phyloP scores from a whole-genome alignment of 2,888 invertebrate species.

The Drosophila macrothrix region DNA sequence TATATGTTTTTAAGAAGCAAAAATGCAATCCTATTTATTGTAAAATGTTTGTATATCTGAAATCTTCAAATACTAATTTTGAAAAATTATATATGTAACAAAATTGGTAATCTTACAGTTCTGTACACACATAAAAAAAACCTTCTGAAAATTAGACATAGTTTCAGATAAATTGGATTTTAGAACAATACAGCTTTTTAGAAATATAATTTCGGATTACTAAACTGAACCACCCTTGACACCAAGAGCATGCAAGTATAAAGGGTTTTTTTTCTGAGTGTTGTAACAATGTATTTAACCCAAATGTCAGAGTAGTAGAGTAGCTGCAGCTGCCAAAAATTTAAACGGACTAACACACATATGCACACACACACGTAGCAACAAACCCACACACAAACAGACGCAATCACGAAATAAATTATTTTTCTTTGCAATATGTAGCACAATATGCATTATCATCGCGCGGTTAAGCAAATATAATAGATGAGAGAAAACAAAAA shows the following conservation, averaged over 20 bases:
- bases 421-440: conserved; percentile 2
- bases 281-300: neutral
- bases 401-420: conserved; percentile 41
- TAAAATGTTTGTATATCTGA: neutral
- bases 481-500: conserved; percentile 17
- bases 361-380: neutral
- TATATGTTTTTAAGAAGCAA: neutral
- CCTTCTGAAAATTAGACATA: neutral
- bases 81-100: neutral
- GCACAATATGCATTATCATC: conserved; percentile 12
- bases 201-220: neutral
- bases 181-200: neutral
- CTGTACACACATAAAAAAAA: neutral
- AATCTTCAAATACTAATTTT: neutral
- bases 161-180: neutral
- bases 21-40: neutral
- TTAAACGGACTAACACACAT: neutral
- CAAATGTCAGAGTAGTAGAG: conserved; percentile 4
- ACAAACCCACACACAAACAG: conserved; percentile 15
- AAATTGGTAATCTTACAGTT: neutral
- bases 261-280: neutral
- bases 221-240: neutral
- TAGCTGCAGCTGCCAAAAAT: conserved; percentile 13
- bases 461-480: conserved; percentile 28
- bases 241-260: neutral